These are phyloP conservation scores for Lasioglossum albipes DNA, from an alignment of 1,140 invertebrate species.

Conservation along the genomic window DNA sequence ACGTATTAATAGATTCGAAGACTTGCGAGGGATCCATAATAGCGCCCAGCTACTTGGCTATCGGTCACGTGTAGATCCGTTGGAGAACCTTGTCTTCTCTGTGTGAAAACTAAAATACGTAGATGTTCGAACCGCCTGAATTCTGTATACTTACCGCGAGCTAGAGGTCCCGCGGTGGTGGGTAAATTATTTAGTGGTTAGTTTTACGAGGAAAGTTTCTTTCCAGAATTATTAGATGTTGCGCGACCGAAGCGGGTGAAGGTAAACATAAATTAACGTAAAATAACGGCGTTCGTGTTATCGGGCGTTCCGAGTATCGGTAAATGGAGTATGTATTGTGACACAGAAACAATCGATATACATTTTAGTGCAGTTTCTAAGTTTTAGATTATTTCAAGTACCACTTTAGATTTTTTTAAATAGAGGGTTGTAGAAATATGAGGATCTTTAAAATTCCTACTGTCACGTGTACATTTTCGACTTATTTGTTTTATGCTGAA, in stretches of 20 bases:
- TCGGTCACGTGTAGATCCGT: background rate
- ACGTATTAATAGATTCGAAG: constrained; percentile 25
- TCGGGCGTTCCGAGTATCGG: background rate
- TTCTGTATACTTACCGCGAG: background rate
- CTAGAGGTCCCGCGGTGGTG: background rate
- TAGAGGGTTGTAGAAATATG: no score
- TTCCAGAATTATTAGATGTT: background rate
- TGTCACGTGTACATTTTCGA: no score
- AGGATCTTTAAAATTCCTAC: no score
- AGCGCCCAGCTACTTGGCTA: background rate
- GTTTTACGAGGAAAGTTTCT: background rate
- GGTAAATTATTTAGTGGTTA: background rate
- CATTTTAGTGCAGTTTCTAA: no score
- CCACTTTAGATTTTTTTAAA: no score
- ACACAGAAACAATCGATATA: no score
- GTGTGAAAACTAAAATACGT: no score
- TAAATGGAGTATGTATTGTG: background rate
- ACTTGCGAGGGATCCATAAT: background rate
- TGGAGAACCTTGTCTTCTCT: background rate
- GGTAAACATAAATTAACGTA: constrained; percentile 6
- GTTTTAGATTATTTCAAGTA: no score
- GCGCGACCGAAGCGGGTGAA: background rate
- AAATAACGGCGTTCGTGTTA: background rate
- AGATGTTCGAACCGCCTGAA: background rate
- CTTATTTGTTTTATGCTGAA: no score